Conservation (phyloP, 2,113 vertebrate species). For the Apteryx mantelli region DNA sequence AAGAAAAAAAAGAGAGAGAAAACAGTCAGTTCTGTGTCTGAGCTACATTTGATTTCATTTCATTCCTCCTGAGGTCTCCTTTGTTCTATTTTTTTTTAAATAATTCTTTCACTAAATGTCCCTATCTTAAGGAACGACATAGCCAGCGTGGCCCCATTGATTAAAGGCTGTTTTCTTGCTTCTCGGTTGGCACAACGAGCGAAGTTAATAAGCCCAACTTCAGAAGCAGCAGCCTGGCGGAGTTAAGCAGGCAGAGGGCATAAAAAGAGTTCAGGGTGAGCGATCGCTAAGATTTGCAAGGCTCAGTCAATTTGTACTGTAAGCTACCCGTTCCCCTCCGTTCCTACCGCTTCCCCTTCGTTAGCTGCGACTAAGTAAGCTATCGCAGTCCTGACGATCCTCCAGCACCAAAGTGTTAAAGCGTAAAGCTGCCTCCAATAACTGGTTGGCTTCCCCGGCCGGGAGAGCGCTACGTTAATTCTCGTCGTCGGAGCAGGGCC, state of each 20-base stretch:
- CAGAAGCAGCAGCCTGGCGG: not conserved
- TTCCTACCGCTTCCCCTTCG: not conserved
- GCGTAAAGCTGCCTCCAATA: conserved; percentile 51
- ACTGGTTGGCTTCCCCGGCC: not conserved
- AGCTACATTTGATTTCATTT: not conserved
- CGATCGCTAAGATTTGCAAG: no score
- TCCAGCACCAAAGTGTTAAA: conserved; percentile 1
- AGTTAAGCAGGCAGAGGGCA: no score
- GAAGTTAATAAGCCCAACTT: not conserved
- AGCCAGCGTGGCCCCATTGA: not conserved
- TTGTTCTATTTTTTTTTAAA: not conserved
- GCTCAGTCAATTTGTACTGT: not conserved
- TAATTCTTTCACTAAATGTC: not conserved
- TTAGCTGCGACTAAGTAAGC: conserved; percentile 16
- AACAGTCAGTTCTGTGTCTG: no score
- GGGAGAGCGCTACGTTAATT: conserved; percentile 16
- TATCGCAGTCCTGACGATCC: not conserved
- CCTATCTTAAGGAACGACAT: not conserved
- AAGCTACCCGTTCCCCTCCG: not conserved
- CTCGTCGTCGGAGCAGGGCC: not conserved
- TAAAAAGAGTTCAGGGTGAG: no score
- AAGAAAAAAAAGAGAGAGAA: rapidly evolving
- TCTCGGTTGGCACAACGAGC: no score
- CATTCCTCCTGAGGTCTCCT: not conserved
- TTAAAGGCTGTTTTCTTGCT: not conserved